Base-by-base conservation (phyloP, 2,888 invertebrate species). In the Eilema caniola region DNA sequence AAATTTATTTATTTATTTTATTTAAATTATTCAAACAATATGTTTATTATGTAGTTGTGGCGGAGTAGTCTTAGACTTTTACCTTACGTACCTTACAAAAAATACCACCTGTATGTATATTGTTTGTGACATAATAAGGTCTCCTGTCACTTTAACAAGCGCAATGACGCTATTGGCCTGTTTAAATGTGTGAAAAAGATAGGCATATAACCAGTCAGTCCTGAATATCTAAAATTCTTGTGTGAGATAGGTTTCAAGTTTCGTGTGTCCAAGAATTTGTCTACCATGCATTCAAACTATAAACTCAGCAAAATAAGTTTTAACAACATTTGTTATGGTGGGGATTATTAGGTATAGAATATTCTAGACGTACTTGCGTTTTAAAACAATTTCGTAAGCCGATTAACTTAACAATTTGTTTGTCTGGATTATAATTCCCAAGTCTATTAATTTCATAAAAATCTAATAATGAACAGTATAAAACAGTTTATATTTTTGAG, bases 101-200 rank as follows among this genome's bases (percentile, higher is more conserved):
- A 78, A 73, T 76, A 62, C 37, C 65, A 68, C 41, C 70, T 53
- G 65, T 79, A 62, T 79, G 71, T 73, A 3, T 47, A 47, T 20
- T 53, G n/a, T n/a, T 53, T 72, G 73, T 72, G 69, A 76, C 72
- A 80, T 63, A 82, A 76, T 80, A 80, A 37, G 16, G 25, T 65
- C 69, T 66, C 75, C 75, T 79, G 80, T 78, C 74, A 76, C 77
- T 79, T 75, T 53, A 60, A 70, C 65, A 67, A 71, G 60, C 59
- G 62, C 75, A 73, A 67, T 63, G 62, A 66, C 72, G 75, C 73
- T 71, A 83, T 79, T 81, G 76, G 80, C 72, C 73, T 66, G 69
- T 74, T 71, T 57, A 67, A 60, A 60, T 66, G 80, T 75, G 76
- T 28, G 78, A 83, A 78, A 85, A 80, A 78, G 83, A 79, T 72